Conservation (phyloP, 2,113 vertebrate species). For the Cepphus grylle region DNA sequence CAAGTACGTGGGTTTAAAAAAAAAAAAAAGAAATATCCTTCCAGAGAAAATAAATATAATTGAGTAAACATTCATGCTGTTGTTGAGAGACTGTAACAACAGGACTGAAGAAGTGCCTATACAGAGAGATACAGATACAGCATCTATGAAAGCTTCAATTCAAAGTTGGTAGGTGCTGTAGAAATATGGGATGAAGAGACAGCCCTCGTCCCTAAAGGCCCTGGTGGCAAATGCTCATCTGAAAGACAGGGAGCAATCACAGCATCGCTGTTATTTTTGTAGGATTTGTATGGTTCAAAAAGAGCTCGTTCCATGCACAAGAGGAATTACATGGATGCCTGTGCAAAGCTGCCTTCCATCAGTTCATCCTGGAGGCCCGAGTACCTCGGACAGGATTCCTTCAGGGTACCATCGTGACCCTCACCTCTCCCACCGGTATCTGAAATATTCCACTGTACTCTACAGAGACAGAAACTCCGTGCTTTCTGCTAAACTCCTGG, state of each 20-base stretch:
- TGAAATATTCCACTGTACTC: background rate
- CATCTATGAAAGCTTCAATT: background rate
- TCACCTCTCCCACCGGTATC: background rate
- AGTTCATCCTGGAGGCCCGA: background rate
- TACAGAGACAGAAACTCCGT: background rate
- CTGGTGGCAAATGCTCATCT: background rate
- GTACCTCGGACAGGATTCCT: background rate
- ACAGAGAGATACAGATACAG: background rate
- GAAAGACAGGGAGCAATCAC: background rate
- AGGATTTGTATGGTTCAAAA: background rate
- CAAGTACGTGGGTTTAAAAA: background rate
- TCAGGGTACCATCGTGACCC: background rate
- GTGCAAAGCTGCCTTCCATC: background rate
- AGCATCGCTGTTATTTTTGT: background rate
- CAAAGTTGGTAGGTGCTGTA: background rate
- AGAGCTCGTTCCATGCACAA: background rate
- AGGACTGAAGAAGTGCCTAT: background rate
- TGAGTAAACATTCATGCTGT: background rate
- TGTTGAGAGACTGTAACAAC: background rate
- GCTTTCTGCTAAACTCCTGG: background rate
- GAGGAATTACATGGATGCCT: rapidly evolving
- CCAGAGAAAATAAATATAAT: background rate
- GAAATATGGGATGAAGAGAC: background rate
- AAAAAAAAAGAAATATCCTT: background rate
- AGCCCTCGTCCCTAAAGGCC: background rate